phyloP scores from a whole-genome alignment of 2,888 invertebrate genomes.

The Parnassius apollo region DNA sequence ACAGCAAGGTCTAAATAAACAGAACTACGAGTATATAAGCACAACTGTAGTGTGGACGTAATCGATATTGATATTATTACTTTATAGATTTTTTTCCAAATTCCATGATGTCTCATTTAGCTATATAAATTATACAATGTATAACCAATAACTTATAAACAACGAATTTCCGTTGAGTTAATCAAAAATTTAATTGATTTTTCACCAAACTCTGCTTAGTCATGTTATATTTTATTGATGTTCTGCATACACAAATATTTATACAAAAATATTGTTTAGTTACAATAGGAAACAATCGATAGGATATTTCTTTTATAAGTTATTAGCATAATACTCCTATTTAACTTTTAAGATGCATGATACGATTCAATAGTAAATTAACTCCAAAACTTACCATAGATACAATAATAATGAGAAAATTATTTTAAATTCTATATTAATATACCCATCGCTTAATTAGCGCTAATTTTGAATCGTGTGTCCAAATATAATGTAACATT shows the following conservation, averaged over 20 bases:
- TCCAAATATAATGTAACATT: no score
- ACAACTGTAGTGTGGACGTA: not conserved
- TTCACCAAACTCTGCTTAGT: no score
- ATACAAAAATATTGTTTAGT: conserved; percentile 14
- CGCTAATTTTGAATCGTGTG: no score
- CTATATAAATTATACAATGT: no score
- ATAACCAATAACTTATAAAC: no score
- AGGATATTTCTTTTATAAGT: not conserved
- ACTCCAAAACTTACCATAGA: not conserved
- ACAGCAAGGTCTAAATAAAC: conserved; percentile 4
- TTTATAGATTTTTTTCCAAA: not conserved
- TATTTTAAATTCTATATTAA: not conserved
- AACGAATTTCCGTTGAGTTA: no score
- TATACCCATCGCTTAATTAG: not conserved
- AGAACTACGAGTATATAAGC: not conserved
- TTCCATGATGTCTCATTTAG: no score
- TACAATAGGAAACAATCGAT: conserved; percentile 17
- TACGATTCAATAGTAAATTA: not conserved
- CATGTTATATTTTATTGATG: no score
- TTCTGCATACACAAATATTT: not conserved
- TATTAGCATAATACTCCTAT: not conserved
- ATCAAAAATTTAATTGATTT: no score
- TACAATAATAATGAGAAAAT: not conserved
- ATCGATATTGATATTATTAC: not conserved
- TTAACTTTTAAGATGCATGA: not conserved